Base-by-base conservation (phyloP, 2,797 vertebrate genomes). In the Thamnophis elegans region DNA sequence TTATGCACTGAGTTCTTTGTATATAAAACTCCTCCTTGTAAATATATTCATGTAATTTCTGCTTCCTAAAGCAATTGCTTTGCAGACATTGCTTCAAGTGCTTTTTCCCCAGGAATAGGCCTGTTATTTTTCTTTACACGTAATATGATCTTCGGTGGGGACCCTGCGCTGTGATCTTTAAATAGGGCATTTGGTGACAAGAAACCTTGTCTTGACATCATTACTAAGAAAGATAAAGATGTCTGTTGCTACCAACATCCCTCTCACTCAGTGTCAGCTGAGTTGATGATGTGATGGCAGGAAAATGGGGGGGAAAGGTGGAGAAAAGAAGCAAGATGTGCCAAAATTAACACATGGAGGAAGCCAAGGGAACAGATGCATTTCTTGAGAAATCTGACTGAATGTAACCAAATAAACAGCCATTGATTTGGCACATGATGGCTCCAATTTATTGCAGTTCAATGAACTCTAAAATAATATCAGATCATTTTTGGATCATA, bases 201-300 rank as follows among this genome's bases (percentile, higher is more conserved):
- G 28, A 26, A 42, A 47, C 3, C 36, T 42, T 92, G n/a, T 90
- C 11, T 53, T 42, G 36, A 47, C 36, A 18, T 87, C 53, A 32
- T 93, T 87, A 12, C 62, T 1, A 90, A 85, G 92, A 47, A 87
- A 22, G 54, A 53, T 22, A 18, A 36, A n/a, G 13, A 14, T 73
- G 36, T 58, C 12, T 9, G 5, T 78, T 68, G 85, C 36, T 58
- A 73, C 22, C 20, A 87, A 28, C 36, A 36, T 87, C 73, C 87
- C 20, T 22, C 88, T 73, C n/a, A 91, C 59, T 90, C 89, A 90
- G 10, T n/a, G 22, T 90, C 92, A 93, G 62, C 92, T 93, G 92
- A 92, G 78, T 87, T 42, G 59, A 90, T 90, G 85, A 87, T 88
- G 55, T 78, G 25, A 92, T 65, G 8, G n/a, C 60, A 90, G 42